Evolutionary conservation across 2,888 invertebrate genomes (phyloP), one percentile per base, ranked within the genome.

Genomic region (Clivina fossor): DNA sequence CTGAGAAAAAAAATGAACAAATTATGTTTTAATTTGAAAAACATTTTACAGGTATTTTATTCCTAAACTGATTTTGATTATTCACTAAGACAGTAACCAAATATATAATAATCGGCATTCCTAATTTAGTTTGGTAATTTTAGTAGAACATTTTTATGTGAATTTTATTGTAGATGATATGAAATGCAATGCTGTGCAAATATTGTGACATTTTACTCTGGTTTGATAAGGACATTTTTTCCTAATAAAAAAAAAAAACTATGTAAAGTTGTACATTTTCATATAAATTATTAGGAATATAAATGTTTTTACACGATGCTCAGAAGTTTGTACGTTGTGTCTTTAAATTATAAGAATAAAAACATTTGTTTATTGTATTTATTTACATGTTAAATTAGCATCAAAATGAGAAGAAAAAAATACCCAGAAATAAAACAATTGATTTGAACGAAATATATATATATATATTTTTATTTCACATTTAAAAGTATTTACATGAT

Each of bases 251-350:
- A 22, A 35, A 15, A 8, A 30, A 22, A 19, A 44, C 26, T 49
- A 41, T 50, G 32, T 50, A 32, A 41, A 40, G 41, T 24, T 51
- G 51, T 40, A 41, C 48, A 48, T 33, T 48, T 26, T 48, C 48
- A 35, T 48, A 2, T 13, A 24, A 35, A 24, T 35, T 13, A 22
- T 48, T 48, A 48, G 37, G 48, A 48, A 35, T 44, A 37, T 33
- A 32, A 38, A 38, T 51, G 51, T 51, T 51, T 51, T 51, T 51
- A 51, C 32, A 51, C 33, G 51, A 51, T 33, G 49, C 49, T 49
- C 49, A 49, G 38, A 38, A 51, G 16, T 51, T 51, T 51, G 51
- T 51, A 51, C 51, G 43, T 51, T 51, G n/a, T n/a, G n/a, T 43
- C 43, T 48, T 51, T 43, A 51, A 28, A 41, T 41, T 41, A 43